Evolutionary conservation across 2,888 invertebrate genomes (phyloP).

Genomic region (Philereme vetulata): DNA sequence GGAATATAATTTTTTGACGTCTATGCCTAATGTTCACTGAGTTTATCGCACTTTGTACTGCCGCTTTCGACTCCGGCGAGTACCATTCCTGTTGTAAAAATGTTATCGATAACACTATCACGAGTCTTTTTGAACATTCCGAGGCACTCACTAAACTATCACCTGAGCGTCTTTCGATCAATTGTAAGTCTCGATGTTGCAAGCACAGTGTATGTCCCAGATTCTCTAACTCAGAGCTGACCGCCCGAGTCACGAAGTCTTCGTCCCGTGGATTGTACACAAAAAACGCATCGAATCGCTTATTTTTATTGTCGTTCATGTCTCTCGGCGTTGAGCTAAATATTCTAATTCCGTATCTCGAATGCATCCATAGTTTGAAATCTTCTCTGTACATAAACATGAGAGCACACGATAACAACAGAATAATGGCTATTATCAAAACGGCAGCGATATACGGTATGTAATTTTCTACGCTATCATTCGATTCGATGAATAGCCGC

Average conservation of each 20-base stretch:
- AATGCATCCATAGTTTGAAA: conserved; percentile 91
- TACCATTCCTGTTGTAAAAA: conserved; percentile 94
- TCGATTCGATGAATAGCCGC: conserved; percentile 85
- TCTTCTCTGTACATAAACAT: conserved; percentile 90
- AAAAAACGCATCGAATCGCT: conserved; percentile 94
- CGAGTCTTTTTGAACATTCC: conserved; percentile 87
- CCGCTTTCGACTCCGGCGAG: conserved; percentile 90
- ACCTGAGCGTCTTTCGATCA: conserved; percentile 83
- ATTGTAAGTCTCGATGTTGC: conserved; percentile 86
- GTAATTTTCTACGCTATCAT: conserved; percentile 87
- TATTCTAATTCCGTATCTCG: conserved; percentile 89
- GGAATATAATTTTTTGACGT: conserved; percentile 83
- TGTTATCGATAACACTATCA: conserved; percentile 91
- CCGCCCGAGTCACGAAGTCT: conserved; percentile 87
- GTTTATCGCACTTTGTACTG: conserved; percentile 88
- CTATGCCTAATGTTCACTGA: conserved; percentile 86
- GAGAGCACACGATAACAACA: conserved; percentile 87
- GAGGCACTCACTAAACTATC: conserved; percentile 81
- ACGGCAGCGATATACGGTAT: conserved; percentile 89
- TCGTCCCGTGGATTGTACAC: conserved; percentile 93
- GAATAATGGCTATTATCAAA: conserved; percentile 87
- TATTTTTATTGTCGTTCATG: conserved; percentile 85
- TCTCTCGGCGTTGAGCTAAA: conserved; percentile 85
- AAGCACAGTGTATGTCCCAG: conserved; percentile 85
- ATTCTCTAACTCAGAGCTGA: conserved; percentile 89